Base-by-base conservation (phyloP, 2,113 vertebrate genomes). In the Leptodactylus fuscus region DNA sequence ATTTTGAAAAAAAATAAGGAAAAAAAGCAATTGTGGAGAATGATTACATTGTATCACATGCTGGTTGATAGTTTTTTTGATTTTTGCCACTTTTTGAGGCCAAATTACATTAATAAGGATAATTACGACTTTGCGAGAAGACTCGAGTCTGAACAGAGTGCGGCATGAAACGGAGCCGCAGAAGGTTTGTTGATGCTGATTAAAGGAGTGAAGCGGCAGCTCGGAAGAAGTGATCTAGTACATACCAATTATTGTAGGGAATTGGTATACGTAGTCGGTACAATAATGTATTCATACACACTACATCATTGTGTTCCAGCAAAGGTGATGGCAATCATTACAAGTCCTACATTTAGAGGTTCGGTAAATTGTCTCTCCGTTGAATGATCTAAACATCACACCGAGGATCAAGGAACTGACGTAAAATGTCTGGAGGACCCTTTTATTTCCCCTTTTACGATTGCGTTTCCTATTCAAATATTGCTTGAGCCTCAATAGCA, bases 261-360 rank as follows among this genome's bases (percentile, higher is more conserved):
- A 41, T n/a, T 6, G 8, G 41, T 12, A 65, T 65, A 81, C 20
- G 44, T 27, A 55, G n/a, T 12, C 18, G 16, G 2, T 9, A 83
- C 24, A 74, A 41, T 58, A n/a, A 38, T 69, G 27, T 44, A 53
- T n/a, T n/a, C 38, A 60, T 41, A 73, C 11, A 16, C 49, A 55
- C 24, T 46, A 71, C 10, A 58, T 51, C 70, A 41, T 29, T 38
- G 18, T 24, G 9, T 41, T 73, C 53, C 32, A 16, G 48, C n/a
- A 16, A 49, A 74, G 18, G 15, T 83, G 69, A 74, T 74, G 51
- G 71, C 18, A 55, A 55, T 44, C 15, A 74, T 83, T n/a, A 55
- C 15, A 82, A 29, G 38, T 16, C 2, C 7, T 20, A 67, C 58
- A 67, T 32, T 65, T 18, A 65, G 41, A 65, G 29, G 51, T n/a